These are phyloP conservation scores for Oligia fasciuncula DNA, from an alignment of 2,888 invertebrate species.

Conservation along the genomic window DNA sequence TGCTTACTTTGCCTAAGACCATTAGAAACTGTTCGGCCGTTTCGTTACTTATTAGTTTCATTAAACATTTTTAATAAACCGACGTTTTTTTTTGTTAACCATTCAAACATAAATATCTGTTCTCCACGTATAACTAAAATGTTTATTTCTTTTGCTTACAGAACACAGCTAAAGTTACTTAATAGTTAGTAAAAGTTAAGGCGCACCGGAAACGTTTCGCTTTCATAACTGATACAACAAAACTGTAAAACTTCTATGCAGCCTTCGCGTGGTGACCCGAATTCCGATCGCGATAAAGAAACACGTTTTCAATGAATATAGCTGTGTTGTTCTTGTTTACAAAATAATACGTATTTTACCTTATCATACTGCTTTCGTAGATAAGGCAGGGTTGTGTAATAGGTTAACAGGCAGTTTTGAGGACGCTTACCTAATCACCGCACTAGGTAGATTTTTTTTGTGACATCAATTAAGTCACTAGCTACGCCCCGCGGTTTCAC, in stretches of 20 bases:
- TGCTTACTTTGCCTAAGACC: background rate
- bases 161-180: conserved; percentile 49
- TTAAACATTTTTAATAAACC: background rate
- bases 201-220: conserved; percentile 51
- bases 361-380: conserved; percentile 3
- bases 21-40: background rate
- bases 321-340: conserved; percentile 46
- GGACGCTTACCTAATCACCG: background rate
- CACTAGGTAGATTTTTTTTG: no score
- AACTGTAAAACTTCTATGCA: conserved; percentile 62
- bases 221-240: conserved; percentile 61
- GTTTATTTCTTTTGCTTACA: conserved; percentile 36
- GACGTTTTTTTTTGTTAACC: background rate
- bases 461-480: no score
- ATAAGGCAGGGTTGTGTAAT: conserved; percentile 1
- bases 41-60: background rate
- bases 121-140: background rate
- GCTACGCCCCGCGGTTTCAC: no score
- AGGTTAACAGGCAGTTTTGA: background rate
- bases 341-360: conserved; percentile 33
- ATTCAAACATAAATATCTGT: background rate
- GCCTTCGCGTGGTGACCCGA: conserved; percentile 58
- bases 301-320: conserved; percentile 52
- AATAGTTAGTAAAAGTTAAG: conserved; percentile 59
- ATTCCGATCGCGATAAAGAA: conserved; percentile 59